Evolutionary conservation across 2,797 vertebrate genomes (phyloP), one percentile per base, ranked within the genome.

Genomic region (Semaprochilodus insignis): DNA sequence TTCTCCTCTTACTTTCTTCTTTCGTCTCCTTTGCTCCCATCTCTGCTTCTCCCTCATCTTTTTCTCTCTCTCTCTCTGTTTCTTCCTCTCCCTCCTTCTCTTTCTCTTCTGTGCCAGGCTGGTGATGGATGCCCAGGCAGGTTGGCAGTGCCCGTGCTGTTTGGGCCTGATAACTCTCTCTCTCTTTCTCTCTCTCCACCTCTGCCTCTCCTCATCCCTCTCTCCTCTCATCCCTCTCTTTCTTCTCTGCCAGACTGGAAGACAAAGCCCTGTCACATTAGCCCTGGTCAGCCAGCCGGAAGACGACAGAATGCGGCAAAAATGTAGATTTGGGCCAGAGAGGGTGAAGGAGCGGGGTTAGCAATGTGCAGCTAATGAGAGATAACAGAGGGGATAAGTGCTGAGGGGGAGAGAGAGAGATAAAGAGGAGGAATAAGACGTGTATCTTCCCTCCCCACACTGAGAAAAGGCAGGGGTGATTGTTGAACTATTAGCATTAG

Each of bases 271-370:
- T 40, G 75, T 55, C 79, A 78, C 8, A 67, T n/a, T 66, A 34
- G 69, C 34, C 25, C 2, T 25, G 51, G 63, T 34, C 81, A 54
- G 74, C 76, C 14, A 19, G 75, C 34, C 70, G 48, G 75, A 83
- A 72, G 74, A 72, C 70, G 67, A 82, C 70, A 77, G 17, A 51
- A 78, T 78, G 78, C 66, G 73, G 81, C 69, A 78, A 73, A 78
- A 83, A 83, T 78, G 75, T 67, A 83, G 81, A 83, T 85, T 75
- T 70, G 80, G 78, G 57, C 67, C 51, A n/a, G 11, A 77, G 52
- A 73, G 74, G 65, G 66, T 11, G 57, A 60, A n/a, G 3, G 57
- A 5, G 57, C 57, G 57, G 19, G 57, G 60, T 69, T 16, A 40
- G 66, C 19, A 44, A 3, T 21, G 15, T n/a, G 19, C 21, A 10